phyloP scores from a whole-genome alignment of 2,888 invertebrate genomes.

The Perithous albicinctus region DNA sequence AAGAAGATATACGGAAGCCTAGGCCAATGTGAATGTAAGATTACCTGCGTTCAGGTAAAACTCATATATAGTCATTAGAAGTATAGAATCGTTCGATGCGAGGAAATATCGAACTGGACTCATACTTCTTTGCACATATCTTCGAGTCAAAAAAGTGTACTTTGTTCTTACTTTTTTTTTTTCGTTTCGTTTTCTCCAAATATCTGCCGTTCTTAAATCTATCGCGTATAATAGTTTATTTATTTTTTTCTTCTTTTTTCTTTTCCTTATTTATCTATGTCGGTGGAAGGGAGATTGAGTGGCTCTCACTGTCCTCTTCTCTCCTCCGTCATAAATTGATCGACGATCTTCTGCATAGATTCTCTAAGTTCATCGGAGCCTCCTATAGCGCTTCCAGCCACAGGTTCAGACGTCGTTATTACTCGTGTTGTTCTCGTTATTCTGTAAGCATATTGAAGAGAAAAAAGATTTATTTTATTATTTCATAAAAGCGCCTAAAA shows the following conservation, averaged over 20 bases:
- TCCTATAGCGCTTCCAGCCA: conserved; percentile 69
- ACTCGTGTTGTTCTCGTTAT: conserved; percentile 86
- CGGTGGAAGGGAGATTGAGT: conserved; percentile 44
- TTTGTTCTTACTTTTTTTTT: conserved; percentile 29
- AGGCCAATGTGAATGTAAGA: conserved; percentile 69
- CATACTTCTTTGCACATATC: conserved; percentile 52
- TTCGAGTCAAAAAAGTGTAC: conserved; percentile 53
- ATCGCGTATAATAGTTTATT: conserved; percentile 54
- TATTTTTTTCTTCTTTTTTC: conserved; percentile 29
- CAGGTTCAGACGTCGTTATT: conserved; percentile 82
- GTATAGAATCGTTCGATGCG: conserved; percentile 68
- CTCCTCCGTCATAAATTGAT: conserved; percentile 86
- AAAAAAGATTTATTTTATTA: background rate
- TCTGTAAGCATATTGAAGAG: conserved; percentile 78
- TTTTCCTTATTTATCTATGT: conserved; percentile 60
- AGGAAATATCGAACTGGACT: conserved; percentile 68
- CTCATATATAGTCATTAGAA: conserved; percentile 53
- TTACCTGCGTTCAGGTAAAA: conserved; percentile 59
- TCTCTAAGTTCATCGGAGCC: conserved; percentile 84
- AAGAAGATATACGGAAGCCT: conserved; percentile 62
- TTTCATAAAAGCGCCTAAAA: background rate
- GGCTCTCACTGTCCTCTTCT: conserved; percentile 83
- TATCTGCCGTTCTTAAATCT: conserved; percentile 66
- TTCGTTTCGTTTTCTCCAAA: conserved; percentile 49
- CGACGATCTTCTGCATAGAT: conserved; percentile 86